These are phyloP conservation scores for Actinemys pallida DNA, from an alignment of 2,113 vertebrate genomes.

Conservation along the genomic window DNA sequence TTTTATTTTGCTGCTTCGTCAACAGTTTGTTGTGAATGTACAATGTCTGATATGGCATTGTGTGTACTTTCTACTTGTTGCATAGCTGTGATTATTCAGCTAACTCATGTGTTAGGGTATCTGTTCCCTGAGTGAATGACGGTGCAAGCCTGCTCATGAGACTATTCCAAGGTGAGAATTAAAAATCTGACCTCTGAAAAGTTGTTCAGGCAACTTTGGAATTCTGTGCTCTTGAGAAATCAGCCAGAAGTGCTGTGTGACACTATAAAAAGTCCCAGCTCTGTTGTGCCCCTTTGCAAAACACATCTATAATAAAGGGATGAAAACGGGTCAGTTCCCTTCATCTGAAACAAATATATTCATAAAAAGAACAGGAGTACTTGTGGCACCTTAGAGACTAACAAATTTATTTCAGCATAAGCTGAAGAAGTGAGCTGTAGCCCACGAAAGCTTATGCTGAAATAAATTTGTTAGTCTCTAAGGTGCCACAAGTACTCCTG, in stretches of 20 bases:
- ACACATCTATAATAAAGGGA: background rate
- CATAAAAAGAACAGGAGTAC: too few species aligned
- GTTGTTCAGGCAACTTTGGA: background rate
- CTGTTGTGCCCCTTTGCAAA: background rate
- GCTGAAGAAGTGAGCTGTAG: too few species aligned
- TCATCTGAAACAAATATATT: background rate
- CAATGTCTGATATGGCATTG: too few species aligned
- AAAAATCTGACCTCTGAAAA: background rate
- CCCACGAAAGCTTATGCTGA: too few species aligned
- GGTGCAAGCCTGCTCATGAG: background rate
- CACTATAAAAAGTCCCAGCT: too few species aligned
- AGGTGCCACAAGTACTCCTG: too few species aligned
- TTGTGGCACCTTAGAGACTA: too few species aligned
- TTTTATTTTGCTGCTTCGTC: too few species aligned
- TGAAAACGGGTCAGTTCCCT: background rate
- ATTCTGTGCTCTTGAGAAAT: background rate
- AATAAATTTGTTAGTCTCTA: too few species aligned
- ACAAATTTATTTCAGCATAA: too few species aligned
- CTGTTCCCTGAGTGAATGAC: background rate
- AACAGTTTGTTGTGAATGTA: too few species aligned
- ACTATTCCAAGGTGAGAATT: background rate
- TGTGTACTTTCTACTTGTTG: background rate
- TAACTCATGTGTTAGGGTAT: background rate
- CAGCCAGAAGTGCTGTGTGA: background rate
- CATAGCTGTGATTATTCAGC: too few species aligned